Conservation (phyloP, 2,797 vertebrate genomes). For the Acanthopagrus latus region DNA sequence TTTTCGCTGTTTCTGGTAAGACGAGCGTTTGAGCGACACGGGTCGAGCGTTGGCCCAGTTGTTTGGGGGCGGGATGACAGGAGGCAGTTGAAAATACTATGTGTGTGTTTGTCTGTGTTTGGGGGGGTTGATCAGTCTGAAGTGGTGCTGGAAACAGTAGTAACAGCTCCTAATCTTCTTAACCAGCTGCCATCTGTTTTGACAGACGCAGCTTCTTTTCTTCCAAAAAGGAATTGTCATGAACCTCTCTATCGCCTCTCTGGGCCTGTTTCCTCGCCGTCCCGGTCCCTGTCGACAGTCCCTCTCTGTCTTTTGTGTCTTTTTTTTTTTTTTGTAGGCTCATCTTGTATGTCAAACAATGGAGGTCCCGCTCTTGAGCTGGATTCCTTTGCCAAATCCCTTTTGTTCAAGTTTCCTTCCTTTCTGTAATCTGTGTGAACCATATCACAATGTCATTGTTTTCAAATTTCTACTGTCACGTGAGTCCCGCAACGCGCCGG, state of each 20-base stretch:
- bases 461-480: conserved; percentile 51
- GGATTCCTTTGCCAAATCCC: conserved; percentile 49
- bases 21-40: conserved; percentile 20
- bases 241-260: conserved; percentile 16
- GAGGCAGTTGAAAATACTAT: conserved; percentile 53
- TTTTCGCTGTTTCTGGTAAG: conserved; percentile 22
- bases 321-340: not conserved
- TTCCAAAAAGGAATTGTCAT: conserved; percentile 49
- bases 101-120: conserved; percentile 56
- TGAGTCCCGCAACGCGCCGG: conserved; percentile 8
- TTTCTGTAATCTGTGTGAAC: conserved; percentile 57
- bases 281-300: conserved; percentile 17
- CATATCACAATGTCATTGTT: conserved; percentile 60
- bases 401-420: conserved; percentile 76
- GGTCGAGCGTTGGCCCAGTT: conserved; percentile 18
- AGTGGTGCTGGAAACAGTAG: conserved; percentile 62
- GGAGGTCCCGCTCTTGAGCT: conserved; percentile 23
- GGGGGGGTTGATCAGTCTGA: conserved; percentile 61
- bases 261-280: conserved; percentile 50
- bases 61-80: conserved; percentile 30
- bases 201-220: conserved; percentile 64
- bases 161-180: conserved; percentile 80
- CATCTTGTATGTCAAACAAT: conserved; percentile 38
- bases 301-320: conserved; percentile 41
- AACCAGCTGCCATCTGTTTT: conserved; percentile 80